Evolutionary conservation across 2,113 vertebrate species (phyloP).

Genomic region (Physeter macrocephalus): DNA sequence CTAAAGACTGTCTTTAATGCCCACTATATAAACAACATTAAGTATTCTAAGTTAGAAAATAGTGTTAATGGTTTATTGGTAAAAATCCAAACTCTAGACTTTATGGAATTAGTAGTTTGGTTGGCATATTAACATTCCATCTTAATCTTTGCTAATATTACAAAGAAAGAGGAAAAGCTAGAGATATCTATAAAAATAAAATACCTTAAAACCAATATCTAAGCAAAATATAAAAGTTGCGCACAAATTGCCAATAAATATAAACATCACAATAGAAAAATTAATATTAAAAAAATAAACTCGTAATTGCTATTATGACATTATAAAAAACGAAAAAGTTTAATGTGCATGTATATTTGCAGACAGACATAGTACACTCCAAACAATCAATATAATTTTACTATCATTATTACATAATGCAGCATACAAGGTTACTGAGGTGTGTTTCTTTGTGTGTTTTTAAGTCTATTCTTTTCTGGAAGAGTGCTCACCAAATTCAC

Average conservation of each 20-base stretch:
- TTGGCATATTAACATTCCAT: conserved; percentile 52
- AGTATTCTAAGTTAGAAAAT: conserved; percentile 65
- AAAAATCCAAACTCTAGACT: conserved; percentile 51
- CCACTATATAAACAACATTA: conserved; percentile 64
- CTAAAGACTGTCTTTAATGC: conserved; percentile 65
- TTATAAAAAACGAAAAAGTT: conserved; percentile 81
- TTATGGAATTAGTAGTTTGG: conserved; percentile 66
- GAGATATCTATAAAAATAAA: conserved; percentile 62
- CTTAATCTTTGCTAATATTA: conserved; percentile 52
- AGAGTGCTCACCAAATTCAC: conserved; percentile 82
- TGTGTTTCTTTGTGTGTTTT: conserved; percentile 80
- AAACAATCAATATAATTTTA: conserved; percentile 86
- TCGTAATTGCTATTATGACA: conserved; percentile 85
- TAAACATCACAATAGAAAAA: conserved; percentile 72
- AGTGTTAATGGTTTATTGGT: conserved; percentile 52
- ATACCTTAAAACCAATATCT: conserved; percentile 69
- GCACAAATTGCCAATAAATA: conserved; percentile 76
- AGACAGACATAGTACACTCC: conserved; percentile 87
- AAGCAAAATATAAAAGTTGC: conserved; percentile 72
- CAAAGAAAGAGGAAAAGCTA: conserved; percentile 57
- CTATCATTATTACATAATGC: conserved; percentile 89
- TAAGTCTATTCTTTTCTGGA: conserved; percentile 78
- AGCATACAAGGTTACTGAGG: conserved; percentile 95
- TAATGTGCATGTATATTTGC: conserved; percentile 83
- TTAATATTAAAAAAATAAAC: conserved; percentile 73